Percentiles rank a stretch among this genome's conserved stretches.
Conservation (phyloP, 2,888 invertebrate species). For the Oeneis ivallda region DNA sequence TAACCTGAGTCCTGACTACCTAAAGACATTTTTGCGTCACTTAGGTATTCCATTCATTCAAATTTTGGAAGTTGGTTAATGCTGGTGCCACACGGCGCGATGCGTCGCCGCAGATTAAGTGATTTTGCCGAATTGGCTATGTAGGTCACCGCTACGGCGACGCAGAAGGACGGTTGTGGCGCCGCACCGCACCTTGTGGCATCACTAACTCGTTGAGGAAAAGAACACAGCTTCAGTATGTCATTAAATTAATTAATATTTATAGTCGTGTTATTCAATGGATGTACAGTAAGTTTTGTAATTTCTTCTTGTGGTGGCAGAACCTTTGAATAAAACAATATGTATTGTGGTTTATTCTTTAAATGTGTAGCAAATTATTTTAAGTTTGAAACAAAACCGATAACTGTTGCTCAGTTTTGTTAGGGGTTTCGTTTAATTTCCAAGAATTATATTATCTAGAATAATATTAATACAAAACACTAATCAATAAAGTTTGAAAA, state of each 20-base stretch:
- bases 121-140: no score
- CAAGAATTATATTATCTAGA: constrained; percentile 38
- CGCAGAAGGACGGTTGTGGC: no score
- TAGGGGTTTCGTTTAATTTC: constrained; percentile 40
- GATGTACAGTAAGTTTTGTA: constrained; percentile 36
- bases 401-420: constrained; percentile 37
- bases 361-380: constrained; percentile 36
- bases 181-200: no score
- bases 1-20: no score
- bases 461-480: constrained; percentile 40
- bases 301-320: constrained; percentile 34
- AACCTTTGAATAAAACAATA: constrained; percentile 30
- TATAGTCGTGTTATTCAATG: constrained; percentile 25
- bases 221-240: constrained; percentile 19
- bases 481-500: constrained; percentile 40
- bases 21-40: not conserved
- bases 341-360: constrained; percentile 38
- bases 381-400: constrained; percentile 37
- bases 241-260: constrained; percentile 23
- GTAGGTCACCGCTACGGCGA: no score
- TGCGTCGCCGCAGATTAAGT: no score
- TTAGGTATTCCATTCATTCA: not conserved
- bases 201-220: not conserved
- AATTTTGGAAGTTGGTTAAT: not conserved
- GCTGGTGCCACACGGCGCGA: no score